Evolutionary conservation across 2,888 invertebrate genomes (phyloP).

Genomic region (Chorisops tibialis): DNA sequence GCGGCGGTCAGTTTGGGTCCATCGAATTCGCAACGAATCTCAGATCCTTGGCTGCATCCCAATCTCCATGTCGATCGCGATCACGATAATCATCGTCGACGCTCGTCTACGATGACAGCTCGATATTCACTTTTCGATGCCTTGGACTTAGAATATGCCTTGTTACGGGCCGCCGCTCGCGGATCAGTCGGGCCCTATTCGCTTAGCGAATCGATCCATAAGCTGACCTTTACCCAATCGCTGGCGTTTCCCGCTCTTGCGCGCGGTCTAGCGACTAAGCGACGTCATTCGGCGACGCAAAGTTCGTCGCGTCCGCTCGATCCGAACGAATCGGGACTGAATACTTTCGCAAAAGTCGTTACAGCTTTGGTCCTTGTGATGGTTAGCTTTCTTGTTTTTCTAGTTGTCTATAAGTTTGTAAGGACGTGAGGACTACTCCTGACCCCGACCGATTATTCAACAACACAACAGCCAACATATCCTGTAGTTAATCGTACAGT

Average conservation of each 20-base stretch:
- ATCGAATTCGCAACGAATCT: constrained; percentile 45
- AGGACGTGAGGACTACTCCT: constrained; percentile 74
- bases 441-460: constrained; percentile 55
- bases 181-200: constrained; percentile 71
- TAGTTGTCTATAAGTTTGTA: constrained; percentile 70
- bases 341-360: constrained; percentile 68
- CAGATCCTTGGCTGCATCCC: constrained; percentile 53
- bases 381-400: constrained; percentile 68
- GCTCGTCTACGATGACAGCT: constrained; percentile 61
- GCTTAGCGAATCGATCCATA: constrained; percentile 67
- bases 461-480: constrained; percentile 24
- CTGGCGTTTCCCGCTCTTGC: constrained; percentile 70
- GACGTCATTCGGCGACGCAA: constrained; percentile 57
- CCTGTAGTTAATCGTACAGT: constrained; percentile 40
- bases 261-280: constrained; percentile 63
- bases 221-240: constrained; percentile 70
- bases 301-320: constrained; percentile 57
- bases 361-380: constrained; percentile 67
- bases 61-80: constrained; percentile 45
- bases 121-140: constrained; percentile 69
- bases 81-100: constrained; percentile 46
- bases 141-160: constrained; percentile 66
- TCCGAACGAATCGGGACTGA: constrained; percentile 63
- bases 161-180: constrained; percentile 64
- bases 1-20: constrained; percentile 50